Percentiles rank a stretch among this genome's conserved stretches.
phyloP scores from a whole-genome alignment of 1,140 invertebrate species.

The Sycophila sp. region DNA sequence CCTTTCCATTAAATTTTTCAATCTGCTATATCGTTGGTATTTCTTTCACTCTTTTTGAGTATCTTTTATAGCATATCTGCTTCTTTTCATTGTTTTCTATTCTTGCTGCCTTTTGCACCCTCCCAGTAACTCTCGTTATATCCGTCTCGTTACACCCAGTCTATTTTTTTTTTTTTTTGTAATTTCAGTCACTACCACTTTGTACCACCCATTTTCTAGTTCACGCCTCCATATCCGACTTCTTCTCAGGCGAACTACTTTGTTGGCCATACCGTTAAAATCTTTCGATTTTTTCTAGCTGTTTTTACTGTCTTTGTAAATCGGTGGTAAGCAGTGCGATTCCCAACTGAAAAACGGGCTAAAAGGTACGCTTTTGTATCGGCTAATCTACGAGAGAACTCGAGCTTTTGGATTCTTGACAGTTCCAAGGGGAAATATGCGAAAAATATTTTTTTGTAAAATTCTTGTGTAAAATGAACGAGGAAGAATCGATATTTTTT shows the following conservation, averaged over 20 bases:
- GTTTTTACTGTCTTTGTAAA: not conserved
- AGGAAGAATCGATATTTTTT: too few relatives aligned
- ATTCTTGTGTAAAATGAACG: too few relatives aligned
- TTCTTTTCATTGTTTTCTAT: not conserved
- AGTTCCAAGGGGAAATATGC: too few relatives aligned
- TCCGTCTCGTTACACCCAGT: not conserved
- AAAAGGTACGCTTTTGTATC: too few relatives aligned
- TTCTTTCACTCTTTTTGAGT: too few relatives aligned
- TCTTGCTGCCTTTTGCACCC: not conserved
- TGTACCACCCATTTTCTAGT: not conserved
- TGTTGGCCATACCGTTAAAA: too few relatives aligned
- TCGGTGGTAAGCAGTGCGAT: not conserved
- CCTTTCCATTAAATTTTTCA: too few relatives aligned
- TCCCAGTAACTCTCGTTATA: not conserved
- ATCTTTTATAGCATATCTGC: not conserved
- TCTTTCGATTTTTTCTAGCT: not conserved
- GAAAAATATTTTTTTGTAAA: too few relatives aligned
- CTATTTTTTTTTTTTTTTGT: not conserved
- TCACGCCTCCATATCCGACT: not conserved
- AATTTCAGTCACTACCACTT: not conserved
- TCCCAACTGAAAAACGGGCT: not conserved
- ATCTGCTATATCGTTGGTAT: too few relatives aligned
- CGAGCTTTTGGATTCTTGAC: too few relatives aligned
- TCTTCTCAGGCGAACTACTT: not conserved
- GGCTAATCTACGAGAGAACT: too few relatives aligned